Evolutionary conservation across 2,113 vertebrate genomes (phyloP).

Genomic region (Syngnathus typhle): DNA sequence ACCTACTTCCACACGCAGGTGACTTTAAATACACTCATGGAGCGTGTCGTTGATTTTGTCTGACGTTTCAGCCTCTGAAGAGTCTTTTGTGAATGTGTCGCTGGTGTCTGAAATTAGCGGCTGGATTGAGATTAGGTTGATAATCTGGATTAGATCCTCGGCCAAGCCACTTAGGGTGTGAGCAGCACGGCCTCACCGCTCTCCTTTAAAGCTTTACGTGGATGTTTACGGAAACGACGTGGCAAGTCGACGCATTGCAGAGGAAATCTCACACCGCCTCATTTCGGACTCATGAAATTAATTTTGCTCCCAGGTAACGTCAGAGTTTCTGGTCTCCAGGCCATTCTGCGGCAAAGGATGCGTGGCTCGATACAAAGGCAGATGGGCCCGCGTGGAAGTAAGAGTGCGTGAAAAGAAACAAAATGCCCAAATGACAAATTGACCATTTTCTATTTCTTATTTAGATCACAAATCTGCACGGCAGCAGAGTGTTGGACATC

Average conservation of each 20-base stretch:
- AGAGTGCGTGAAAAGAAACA: constrained; percentile 28
- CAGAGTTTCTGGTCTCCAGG: constrained; percentile 81
- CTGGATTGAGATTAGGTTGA: constrained; percentile 65
- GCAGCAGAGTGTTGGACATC: constrained; percentile 85
- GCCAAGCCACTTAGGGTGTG: constrained; percentile 53
- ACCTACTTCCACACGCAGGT: constrained; percentile 84
- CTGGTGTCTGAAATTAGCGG: constrained; percentile 16
- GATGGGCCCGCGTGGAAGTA: constrained; percentile 93
- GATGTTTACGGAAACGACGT: constrained; percentile 17
- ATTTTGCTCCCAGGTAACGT: constrained; percentile 69
- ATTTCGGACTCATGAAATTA: not conserved
- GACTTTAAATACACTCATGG: too few species aligned
- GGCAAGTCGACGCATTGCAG: not conserved
- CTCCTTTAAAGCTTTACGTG: constrained; percentile 23
- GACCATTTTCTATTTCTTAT: not conserved
- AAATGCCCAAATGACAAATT: not conserved
- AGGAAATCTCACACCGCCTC: not conserved
- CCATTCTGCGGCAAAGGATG: constrained; percentile 96
- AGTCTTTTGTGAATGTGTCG: constrained; percentile 13
- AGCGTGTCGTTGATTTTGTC: too few species aligned
- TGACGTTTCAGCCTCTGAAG: not conserved
- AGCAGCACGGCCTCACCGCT: constrained; percentile 15
- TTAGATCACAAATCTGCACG: constrained; percentile 90
- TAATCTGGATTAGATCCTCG: constrained; percentile 62
- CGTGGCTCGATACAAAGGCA: constrained; percentile 86